Percentiles rank a stretch among this genome's conserved stretches.
phyloP scores from a whole-genome alignment of 2,888 invertebrate species.

The Amblyjoppa fuscipennis region DNA sequence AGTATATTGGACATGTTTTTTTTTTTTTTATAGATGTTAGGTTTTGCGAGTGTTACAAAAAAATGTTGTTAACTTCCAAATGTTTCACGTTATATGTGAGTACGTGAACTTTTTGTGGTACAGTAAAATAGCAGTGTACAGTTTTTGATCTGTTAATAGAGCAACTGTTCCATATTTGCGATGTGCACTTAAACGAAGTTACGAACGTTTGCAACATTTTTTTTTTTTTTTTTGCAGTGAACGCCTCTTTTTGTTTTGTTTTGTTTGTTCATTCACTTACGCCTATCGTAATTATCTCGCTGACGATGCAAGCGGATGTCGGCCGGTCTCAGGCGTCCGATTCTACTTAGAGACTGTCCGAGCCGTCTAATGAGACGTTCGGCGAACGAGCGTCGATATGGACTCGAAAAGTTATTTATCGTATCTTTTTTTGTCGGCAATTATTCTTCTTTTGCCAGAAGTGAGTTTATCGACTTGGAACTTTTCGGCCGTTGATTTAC shows the following conservation, averaged over 20 bases:
- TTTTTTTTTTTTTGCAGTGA: too few relatives aligned
- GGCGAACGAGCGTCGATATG: constrained; percentile 28
- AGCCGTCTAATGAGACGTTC: constrained; percentile 23
- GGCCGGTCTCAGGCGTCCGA: not conserved
- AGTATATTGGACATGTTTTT: too few relatives aligned
- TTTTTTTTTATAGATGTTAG: too few relatives aligned
- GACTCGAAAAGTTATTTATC: constrained; percentile 4
- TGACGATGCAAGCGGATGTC: constrained; percentile 28
- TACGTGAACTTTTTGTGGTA: too few relatives aligned
- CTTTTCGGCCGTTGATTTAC: constrained; percentile 68
- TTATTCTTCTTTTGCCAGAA: constrained; percentile 14
- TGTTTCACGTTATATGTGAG: too few relatives aligned
- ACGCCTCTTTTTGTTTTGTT: not conserved
- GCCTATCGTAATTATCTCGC: constrained; percentile 15
- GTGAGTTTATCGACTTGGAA: constrained; percentile 55
- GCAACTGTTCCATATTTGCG: too few relatives aligned
- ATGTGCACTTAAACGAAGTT: too few relatives aligned
- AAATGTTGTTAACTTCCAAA: too few relatives aligned
- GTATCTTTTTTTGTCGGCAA: not conserved
- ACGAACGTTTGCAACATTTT: too few relatives aligned
- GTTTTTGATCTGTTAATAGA: too few relatives aligned
- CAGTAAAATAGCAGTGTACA: too few relatives aligned
- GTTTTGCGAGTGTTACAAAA: too few relatives aligned
- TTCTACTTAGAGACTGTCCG: not conserved
- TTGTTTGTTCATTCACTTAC: not conserved